A percentile compares a stretch with the other conserved stretches of the same genome.
These are phyloP conservation scores for Prolemur simus DNA, from an alignment of 2,113 vertebrate species.

Conservation along the genomic window DNA sequence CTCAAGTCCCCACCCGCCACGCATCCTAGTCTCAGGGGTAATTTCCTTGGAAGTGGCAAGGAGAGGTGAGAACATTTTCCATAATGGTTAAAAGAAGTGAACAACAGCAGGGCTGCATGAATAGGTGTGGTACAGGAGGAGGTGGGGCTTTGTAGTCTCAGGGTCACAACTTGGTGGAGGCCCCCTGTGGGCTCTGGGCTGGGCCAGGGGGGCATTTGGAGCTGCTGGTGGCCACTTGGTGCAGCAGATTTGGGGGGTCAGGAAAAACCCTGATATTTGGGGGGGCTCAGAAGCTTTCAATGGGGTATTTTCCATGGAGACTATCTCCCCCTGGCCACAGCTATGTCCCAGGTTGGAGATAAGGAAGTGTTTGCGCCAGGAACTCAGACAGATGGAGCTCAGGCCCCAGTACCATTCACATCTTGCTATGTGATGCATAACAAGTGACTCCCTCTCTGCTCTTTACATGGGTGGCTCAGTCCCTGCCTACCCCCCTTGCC, in stretches of 20 bases:
- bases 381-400: background rate
- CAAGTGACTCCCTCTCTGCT: background rate
- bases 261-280: background rate
- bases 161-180: background rate
- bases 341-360: background rate
- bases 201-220: background rate
- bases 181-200: background rate
- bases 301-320: background rate
- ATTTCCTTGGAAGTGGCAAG: conserved; percentile 27
- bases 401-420: background rate
- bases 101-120: background rate
- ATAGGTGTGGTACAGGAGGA: background rate
- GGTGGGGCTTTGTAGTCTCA: too few species aligned
- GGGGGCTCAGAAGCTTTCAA: background rate
- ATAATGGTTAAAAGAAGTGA: background rate
- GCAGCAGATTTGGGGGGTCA: background rate
- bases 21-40: background rate
- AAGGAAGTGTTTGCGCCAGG: background rate
- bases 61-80: background rate
- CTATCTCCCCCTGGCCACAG: background rate
- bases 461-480: background rate
- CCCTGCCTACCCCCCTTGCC: background rate
- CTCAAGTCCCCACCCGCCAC: background rate
- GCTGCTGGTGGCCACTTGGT: background rate
- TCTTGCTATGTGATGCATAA: background rate